A percentile compares a stretch with the other conserved stretches of the same genome.
Conservation (phyloP, 37 sponge, comb jelly and placozoan species). For the Oopsacas minuta region DNA sequence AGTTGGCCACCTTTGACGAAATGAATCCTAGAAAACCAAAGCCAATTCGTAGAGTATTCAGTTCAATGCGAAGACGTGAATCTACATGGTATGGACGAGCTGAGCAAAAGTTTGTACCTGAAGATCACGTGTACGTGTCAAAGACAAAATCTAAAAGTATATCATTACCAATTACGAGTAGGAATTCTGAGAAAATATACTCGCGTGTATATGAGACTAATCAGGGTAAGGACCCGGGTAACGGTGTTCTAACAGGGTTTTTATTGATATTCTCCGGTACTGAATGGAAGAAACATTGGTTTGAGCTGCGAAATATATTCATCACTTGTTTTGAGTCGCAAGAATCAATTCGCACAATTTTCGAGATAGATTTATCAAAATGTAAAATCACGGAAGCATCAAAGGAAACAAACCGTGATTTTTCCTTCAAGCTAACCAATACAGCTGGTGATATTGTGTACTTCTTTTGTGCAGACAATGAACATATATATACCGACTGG, state of each 20-base stretch:
- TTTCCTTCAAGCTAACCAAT: background rate
- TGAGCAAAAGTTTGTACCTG: background rate
- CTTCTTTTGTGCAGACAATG: background rate
- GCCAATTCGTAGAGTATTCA: constrained; percentile 1
- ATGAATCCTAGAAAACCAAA: background rate
- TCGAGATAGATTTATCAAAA: background rate
- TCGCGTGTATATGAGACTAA: background rate
- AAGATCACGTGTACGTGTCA: background rate
- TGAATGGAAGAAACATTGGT: constrained; percentile 9
- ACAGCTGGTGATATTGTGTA: background rate
- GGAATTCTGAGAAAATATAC: constrained; percentile 13
- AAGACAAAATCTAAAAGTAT: background rate
- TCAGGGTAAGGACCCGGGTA: background rate
- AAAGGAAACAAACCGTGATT: background rate
- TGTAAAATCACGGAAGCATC: background rate
- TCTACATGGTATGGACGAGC: background rate
- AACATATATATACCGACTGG: background rate
- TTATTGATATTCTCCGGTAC: background rate
- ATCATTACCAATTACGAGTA: background rate
- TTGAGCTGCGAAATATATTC: constrained; percentile 14
- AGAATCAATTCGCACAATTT: constrained; percentile 4
- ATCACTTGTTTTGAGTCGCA: background rate
- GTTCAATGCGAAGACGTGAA: background rate
- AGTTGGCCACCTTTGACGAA: background rate
- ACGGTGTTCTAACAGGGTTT: background rate